Base-by-base conservation (phyloP, 2,113 vertebrate genomes). In the Motacilla alba region DNA sequence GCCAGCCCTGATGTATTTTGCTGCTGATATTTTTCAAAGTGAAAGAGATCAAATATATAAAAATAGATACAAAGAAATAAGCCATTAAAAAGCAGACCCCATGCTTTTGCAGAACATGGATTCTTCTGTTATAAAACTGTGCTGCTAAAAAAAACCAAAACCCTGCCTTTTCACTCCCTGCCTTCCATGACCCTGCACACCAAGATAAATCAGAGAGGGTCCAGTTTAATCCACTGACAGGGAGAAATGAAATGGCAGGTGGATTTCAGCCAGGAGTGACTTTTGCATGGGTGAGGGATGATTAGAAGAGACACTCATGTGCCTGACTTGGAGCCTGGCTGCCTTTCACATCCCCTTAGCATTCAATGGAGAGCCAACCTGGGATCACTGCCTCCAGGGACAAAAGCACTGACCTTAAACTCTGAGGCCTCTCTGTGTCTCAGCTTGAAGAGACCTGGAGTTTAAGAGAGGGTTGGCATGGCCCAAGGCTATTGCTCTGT, bases 21-120 rank as follows among this genome's bases (percentile, higher is more conserved):
- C 68, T 89, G 72, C 13, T 70, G 83, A 4, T 58, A 63, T 90
- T 92, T 96, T 94, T 92, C 83, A 81, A 83, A 96, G 92, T 67
- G 68, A 76, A 90, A 81, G 52, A 90, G 79, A 93, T 90, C 89
- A 95, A 89, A 74, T 74, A 77, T 33, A 63, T 46, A 89, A 90
- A 96, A 94, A 89, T 59, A 96, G 86, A 63, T 50, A 74, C 46
- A 93, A 96, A 92, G 90, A 77, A 86, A 30, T 19, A 70, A 86
- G 68, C 33, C 50, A 70, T 46, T 83, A 67, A 83, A 93, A 90
- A 92, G 55, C 63, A 78, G 35, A 22, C 19, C 33, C 44, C 17
- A 30, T 52, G 50, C 41, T 62, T 73, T 58, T 49, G 46, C 58
- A 90, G 79, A 85, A 69, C 46, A 44, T 28, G 39, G 12, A 43